phyloP scores from a whole-genome alignment of 2,888 invertebrate genomes.

The Vanessa cardui region DNA sequence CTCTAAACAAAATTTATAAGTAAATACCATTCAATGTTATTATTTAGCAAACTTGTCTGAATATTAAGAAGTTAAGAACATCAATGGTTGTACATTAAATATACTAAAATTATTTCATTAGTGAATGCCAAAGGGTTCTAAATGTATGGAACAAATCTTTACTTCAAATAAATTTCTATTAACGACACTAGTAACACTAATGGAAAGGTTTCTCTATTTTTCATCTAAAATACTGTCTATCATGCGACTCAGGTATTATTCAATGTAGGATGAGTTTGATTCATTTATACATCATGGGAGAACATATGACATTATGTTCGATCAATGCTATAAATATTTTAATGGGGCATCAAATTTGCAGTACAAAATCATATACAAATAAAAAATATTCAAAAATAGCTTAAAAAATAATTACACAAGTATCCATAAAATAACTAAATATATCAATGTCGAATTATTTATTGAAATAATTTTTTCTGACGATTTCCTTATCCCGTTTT shows the following conservation, averaged over 20 bases:
- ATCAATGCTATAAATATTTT: slow-evolving; percentile 9
- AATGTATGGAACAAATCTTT: not conserved
- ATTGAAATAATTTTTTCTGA: slow-evolving; percentile 60
- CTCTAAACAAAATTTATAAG: not conserved
- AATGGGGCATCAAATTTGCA: slow-evolving; percentile 24
- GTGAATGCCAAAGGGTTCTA: slow-evolving; percentile 13
- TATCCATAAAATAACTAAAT: slow-evolving; percentile 41
- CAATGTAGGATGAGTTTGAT: not conserved
- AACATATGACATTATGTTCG: not conserved
- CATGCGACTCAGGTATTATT: not conserved
- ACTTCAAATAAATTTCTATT: slow-evolving; percentile 8
- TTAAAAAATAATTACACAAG: slow-evolving; percentile 52
- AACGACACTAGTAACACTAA: slow-evolving; percentile 12
- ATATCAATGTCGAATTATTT: slow-evolving; percentile 52
- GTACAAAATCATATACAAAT: slow-evolving; percentile 2
- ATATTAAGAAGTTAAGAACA: not conserved
- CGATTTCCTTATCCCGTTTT: slow-evolving; percentile 74
- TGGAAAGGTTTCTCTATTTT: not conserved
- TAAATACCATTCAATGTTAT: not conserved
- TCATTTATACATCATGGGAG: not conserved
- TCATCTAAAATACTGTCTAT: not conserved
- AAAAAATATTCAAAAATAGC: slow-evolving; percentile 25
- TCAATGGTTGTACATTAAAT: not conserved
- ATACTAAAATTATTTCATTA: not conserved
- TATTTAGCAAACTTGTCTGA: not conserved